Evolutionary conservation across 35 echinoderm and acorn worm species (phyloP).

Genomic region (Hemicentrotus pulcherrimus): DNA sequence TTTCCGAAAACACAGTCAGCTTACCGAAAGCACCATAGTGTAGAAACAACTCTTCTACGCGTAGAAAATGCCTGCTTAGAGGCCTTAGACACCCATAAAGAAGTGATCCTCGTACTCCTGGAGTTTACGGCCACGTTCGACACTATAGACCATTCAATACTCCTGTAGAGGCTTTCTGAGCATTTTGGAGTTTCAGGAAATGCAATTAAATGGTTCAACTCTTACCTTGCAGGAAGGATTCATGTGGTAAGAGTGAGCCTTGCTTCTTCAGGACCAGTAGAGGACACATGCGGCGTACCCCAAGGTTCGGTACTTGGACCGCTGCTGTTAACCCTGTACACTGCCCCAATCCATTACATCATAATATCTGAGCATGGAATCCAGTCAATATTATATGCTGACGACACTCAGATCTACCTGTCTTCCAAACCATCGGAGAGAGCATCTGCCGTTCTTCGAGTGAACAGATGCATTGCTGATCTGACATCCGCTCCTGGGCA

Average conservation of each 20-base stretch:
- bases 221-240: conserved; percentile 50
- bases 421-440: too few relatives aligned
- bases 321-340: conserved; percentile 62
- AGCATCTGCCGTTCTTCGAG: neutral
- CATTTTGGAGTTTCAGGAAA: conserved; percentile 55
- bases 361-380: conserved; percentile 61
- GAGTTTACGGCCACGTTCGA: conserved; percentile 73
- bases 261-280: neutral
- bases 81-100: conserved; percentile 49
- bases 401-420: too few relatives aligned
- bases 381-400: conserved; percentile 63
- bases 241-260: neutral
- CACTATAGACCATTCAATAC: conserved; percentile 59
- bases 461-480: conserved; percentile 22
- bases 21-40: conserved; percentile 42
- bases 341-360: conserved; percentile 65
- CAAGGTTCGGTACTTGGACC: conserved; percentile 76
- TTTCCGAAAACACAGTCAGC: conserved; percentile 21
- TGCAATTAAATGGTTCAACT: conserved; percentile 66
- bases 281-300: conserved; percentile 64
- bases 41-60: conserved; percentile 43
- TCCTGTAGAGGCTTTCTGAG: conserved; percentile 47
- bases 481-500: conserved; percentile 25
- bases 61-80: conserved; percentile 61
- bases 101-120: conserved; percentile 56